Base-by-base conservation (phyloP, 2,797 vertebrate genomes). In the Emys orbicularis region DNA sequence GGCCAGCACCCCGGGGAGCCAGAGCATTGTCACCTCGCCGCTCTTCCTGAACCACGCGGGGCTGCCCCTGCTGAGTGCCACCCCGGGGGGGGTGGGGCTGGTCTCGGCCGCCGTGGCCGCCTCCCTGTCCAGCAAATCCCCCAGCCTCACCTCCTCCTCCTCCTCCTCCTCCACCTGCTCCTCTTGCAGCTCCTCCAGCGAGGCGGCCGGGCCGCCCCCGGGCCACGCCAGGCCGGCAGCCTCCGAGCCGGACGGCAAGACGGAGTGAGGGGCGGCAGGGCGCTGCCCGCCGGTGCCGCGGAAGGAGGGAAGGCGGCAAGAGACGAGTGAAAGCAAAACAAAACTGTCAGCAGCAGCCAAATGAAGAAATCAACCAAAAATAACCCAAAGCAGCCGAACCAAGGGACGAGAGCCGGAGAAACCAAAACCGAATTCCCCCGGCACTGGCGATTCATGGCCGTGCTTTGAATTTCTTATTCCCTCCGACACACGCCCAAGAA, bases 1-100 rank as follows among this genome's bases (percentile, higher is more conserved):
- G 41, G 87, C 97, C 11, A 97, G 98, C 68, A 98, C 99, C 83
- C 98, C 98, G 23, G 98, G 98, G 72, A 98, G 98, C 80, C 98
- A 97, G 12, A 95, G 98, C 93, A 96, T 99, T 93, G 98, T 99
- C 91, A 98, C 98, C 87, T 99, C 99, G 61, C 99, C 99, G 29
- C 98, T 99, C 96, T 99, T 99, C 98, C 98, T 99, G 94, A 99
- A 99, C 98, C 99, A 99, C 80, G 99, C 99, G 0, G 98, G 99
- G 96, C 97, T 99, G 96, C 98, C 99, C 96, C 98, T 99, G 97
- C 98, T 99, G 98, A 98, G 98, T 65, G 98, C 99, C 87, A 98
- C 98, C 23, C 97, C 98, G 5, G 97, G 98, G 21, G 98, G 98
- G 56, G 99, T 99, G 95, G 98, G 99, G 95, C 92, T 99, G 96